phyloP scores from a whole-genome alignment of 2,888 invertebrate genomes.

The Vannuccia rotundouncinata region DNA sequence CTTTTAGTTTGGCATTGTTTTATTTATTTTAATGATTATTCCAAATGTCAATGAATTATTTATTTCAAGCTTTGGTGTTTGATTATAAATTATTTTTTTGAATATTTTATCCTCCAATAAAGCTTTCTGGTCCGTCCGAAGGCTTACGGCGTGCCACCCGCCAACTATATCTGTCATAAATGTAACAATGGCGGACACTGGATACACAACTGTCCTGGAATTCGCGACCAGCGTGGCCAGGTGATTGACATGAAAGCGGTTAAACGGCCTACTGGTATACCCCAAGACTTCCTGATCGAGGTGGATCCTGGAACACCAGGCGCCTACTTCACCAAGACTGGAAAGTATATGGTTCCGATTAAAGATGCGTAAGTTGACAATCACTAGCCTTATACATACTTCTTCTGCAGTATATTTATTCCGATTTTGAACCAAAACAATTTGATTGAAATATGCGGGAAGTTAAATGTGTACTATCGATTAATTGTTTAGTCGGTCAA shows the following conservation, averaged over 20 bases:
- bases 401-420: too few species aligned
- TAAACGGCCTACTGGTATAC: slow-evolving; percentile 92
- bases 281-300: slow-evolving; percentile 85
- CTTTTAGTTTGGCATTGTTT: too few species aligned
- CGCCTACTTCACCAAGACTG: slow-evolving; percentile 72
- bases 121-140: slow-evolving; percentile 36
- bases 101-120: too few species aligned
- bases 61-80: too few species aligned
- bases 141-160: slow-evolving; percentile 72
- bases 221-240: slow-evolving; percentile 41
- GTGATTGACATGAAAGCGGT: slow-evolving; percentile 51
- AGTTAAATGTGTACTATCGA: too few species aligned
- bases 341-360: slow-evolving; percentile 35
- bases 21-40: too few species aligned
- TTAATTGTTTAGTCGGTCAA: too few species aligned
- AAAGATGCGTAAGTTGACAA: slow-evolving; percentile 38
- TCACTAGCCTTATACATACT: neutral
- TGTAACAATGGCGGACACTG: slow-evolving; percentile 92
- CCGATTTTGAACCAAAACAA: too few species aligned
- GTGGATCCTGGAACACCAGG: slow-evolving; percentile 84
- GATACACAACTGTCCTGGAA: slow-evolving; percentile 83
- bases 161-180: slow-evolving; percentile 85
- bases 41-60: too few species aligned
- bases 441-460: too few species aligned
- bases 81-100: too few species aligned